Evolutionary conservation across 2,888 invertebrate genomes (phyloP).

Genomic region (Drosophila aldrichi): DNA sequence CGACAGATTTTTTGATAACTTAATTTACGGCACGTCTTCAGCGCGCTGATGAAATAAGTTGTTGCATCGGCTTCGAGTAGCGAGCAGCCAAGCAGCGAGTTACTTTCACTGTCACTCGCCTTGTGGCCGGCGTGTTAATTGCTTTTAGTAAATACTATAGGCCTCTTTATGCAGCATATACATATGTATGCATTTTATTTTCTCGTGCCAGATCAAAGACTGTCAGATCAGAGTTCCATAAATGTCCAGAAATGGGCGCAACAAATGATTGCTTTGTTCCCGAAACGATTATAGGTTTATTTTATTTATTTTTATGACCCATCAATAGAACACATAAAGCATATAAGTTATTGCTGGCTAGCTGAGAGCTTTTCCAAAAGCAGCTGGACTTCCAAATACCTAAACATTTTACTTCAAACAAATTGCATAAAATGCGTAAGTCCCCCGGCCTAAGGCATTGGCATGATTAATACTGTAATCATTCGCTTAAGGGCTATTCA

Average conservation of each 20-base stretch:
- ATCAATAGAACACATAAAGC: slow-evolving; percentile 24
- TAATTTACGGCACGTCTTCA: slow-evolving; percentile 72
- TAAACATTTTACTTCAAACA: slow-evolving; percentile 25
- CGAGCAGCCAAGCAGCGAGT: slow-evolving; percentile 17
- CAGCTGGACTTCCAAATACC: slow-evolving; percentile 23
- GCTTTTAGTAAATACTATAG: slow-evolving; percentile 38
- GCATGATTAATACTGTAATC: slow-evolving; percentile 65
- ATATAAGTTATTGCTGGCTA: slow-evolving; percentile 17
- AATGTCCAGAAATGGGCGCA: slow-evolving; percentile 32
- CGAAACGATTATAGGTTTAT: slow-evolving; percentile 31
- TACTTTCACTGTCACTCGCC: slow-evolving; percentile 76
- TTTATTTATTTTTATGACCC: slow-evolving; percentile 18
- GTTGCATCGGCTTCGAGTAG: slow-evolving; percentile 15
- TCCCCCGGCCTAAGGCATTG: slow-evolving; percentile 22
- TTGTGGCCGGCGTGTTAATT: slow-evolving; percentile 60
- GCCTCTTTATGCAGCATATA: not conserved
- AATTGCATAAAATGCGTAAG: slow-evolving; percentile 63
- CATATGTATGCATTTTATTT: slow-evolving; percentile 1
- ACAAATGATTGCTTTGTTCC: slow-evolving; percentile 44
- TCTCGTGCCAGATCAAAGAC: slow-evolving; percentile 18
- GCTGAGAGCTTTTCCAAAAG: slow-evolving; percentile 24
- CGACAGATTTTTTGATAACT: slow-evolving; percentile 78
- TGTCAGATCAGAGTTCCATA: slow-evolving; percentile 6
- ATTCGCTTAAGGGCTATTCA: slow-evolving; percentile 29
- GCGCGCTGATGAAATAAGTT: slow-evolving; percentile 66